Evolutionary conservation across 2,113 vertebrate species (phyloP).

Genomic region (Gobio gobio): DNA sequence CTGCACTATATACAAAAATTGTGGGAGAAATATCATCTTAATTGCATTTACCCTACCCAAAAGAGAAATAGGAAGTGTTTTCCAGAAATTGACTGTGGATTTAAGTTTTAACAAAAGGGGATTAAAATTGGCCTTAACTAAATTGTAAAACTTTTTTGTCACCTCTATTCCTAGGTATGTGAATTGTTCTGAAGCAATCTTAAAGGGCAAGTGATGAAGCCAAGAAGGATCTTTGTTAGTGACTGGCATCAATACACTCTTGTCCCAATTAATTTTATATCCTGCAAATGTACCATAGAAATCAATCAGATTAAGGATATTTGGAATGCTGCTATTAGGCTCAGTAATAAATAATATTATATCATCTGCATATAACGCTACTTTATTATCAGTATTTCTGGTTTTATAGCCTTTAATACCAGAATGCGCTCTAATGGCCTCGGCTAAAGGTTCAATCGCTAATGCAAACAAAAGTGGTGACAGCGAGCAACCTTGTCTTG

Average conservation of each 20-base stretch:
- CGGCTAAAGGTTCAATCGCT: not conserved
- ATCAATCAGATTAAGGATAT: too few relatives aligned
- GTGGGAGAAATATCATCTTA: not conserved
- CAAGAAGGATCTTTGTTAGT: not conserved
- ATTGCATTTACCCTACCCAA: not conserved
- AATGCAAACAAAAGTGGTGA: not conserved
- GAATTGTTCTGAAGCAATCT: not conserved
- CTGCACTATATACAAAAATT: not conserved
- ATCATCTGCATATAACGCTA: too few relatives aligned
- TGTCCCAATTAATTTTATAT: too few relatives aligned
- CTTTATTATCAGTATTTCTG: too few relatives aligned
- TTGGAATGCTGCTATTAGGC: too few relatives aligned
- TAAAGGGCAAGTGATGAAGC: constrained; percentile 1
- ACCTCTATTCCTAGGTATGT: not conserved
- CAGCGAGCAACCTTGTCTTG: not conserved
- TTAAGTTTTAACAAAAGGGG: too few relatives aligned
- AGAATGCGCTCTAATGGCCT: too few relatives aligned
- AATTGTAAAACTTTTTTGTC: not conserved
- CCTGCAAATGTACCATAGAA: too few relatives aligned
- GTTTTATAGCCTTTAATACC: not conserved
- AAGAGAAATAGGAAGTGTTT: not conserved
- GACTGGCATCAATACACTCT: not conserved
- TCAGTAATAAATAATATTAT: too few relatives aligned
- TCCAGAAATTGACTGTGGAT: too few relatives aligned
- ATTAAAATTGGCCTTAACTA: not conserved